These are phyloP conservation scores for Hydrochoerus hydrochaeris DNA, from an alignment of 2,113 vertebrate genomes.

Conservation along the genomic window DNA sequence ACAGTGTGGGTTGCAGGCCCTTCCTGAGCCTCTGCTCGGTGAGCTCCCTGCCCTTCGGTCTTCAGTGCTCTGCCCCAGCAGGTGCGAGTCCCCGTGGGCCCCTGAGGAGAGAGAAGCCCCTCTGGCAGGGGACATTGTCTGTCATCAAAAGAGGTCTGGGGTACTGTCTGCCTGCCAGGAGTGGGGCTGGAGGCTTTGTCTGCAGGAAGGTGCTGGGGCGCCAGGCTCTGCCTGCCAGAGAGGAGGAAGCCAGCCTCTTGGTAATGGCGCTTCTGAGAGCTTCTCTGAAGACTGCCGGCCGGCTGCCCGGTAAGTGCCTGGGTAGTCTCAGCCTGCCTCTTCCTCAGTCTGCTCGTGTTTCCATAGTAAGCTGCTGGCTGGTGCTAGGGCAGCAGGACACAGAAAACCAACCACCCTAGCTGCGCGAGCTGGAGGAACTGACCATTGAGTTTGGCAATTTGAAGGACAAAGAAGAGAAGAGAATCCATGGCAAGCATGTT, in stretches of 20 bases:
- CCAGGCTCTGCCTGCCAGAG: too few relatives aligned
- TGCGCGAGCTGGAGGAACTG: neutral
- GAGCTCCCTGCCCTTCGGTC: neutral
- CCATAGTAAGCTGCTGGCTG: neutral
- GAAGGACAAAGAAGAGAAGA: neutral
- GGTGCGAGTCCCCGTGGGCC: neutral
- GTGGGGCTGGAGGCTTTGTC: neutral
- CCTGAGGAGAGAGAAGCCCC: neutral
- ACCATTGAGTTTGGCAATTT: neutral
- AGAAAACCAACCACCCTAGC: neutral
- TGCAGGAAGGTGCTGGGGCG: neutral
- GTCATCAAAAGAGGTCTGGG: neutral
- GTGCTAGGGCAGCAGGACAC: too few relatives aligned
- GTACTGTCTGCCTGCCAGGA: neutral
- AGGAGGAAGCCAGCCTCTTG: neutral
- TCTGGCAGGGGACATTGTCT: neutral
- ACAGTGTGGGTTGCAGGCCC: neutral
- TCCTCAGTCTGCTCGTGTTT: too few relatives aligned
- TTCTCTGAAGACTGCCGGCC: neutral
- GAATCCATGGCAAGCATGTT: neutral
- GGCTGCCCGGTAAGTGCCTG: neutral
- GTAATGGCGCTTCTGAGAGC: neutral
- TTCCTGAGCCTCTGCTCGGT: neutral
- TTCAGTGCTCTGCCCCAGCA: neutral
- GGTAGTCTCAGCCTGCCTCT: neutral